Conservation (phyloP, 2,797 vertebrate genomes). For the Sarcophilus harrisii region DNA sequence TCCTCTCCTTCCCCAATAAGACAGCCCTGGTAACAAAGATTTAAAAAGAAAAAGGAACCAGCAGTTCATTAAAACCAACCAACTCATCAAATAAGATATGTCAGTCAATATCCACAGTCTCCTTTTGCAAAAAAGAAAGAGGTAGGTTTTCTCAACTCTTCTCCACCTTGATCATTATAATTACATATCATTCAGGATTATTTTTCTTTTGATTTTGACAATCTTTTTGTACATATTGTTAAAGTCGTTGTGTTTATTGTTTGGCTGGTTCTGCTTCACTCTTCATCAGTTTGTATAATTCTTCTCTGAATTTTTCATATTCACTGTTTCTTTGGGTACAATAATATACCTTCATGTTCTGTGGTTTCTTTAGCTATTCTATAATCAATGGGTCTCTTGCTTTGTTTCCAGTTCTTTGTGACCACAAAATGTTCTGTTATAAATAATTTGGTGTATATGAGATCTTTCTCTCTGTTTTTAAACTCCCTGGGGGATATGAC, state of each 20-base stretch:
- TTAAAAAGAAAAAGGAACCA: background rate
- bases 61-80: background rate
- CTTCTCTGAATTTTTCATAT: background rate
- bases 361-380: background rate
- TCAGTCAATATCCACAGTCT: background rate
- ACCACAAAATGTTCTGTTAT: background rate
- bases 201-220: background rate
- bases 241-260: background rate
- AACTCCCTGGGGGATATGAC: background rate
- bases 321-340: background rate
- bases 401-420: background rate
- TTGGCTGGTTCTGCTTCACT: background rate
- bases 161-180: background rate
- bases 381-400: background rate
- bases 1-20: background rate
- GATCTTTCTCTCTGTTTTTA: background rate
- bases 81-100: background rate
- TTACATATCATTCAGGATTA: background rate
- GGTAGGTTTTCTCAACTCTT: background rate
- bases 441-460: background rate
- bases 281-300: background rate
- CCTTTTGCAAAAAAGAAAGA: background rate
- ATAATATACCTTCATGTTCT: background rate
- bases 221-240: background rate
- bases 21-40: background rate